These are phyloP conservation scores for Formica selysi DNA, from an alignment of 1,140 invertebrate species.

Conservation along the genomic window DNA sequence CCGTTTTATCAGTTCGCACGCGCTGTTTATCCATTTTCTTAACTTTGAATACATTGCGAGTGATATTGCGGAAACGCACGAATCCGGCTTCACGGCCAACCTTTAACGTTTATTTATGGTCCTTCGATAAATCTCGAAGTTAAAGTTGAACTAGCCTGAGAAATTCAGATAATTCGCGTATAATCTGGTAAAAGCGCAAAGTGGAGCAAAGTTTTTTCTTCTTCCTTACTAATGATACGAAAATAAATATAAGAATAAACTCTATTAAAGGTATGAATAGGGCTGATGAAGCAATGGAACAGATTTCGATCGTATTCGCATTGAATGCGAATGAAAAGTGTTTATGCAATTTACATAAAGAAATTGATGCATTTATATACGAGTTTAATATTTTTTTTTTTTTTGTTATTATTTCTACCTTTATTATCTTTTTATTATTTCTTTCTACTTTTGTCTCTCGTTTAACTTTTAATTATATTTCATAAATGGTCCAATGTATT, in stretches of 20 bases:
- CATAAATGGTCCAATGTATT: background rate
- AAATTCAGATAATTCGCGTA: conserved; percentile 38
- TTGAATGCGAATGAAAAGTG: background rate
- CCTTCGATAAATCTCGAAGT: conserved; percentile 1
- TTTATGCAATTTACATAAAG: background rate
- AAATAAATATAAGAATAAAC: conserved; percentile 6
- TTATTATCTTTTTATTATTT: background rate
- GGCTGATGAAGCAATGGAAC: conserved; percentile 9
- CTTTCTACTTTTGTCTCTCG: too few species aligned
- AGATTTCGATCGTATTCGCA: background rate
- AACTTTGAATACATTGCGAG: background rate
- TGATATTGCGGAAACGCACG: background rate
- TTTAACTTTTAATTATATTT: conserved; percentile 31
- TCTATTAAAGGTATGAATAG: conserved; percentile 9
- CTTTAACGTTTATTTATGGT: conserved; percentile 24
- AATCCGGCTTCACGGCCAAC: background rate
- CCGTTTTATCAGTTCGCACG: background rate
- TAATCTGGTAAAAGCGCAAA: background rate
- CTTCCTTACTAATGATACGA: conserved; percentile 5
- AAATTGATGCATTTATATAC: background rate
- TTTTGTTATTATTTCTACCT: background rate
- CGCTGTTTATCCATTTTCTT: background rate
- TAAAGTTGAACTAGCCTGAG: conserved; percentile 25
- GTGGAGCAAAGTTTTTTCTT: background rate
- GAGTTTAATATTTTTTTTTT: conserved; percentile 6